phyloP scores from a whole-genome alignment of 2,888 invertebrate genomes.

The Andrena fulva region DNA sequence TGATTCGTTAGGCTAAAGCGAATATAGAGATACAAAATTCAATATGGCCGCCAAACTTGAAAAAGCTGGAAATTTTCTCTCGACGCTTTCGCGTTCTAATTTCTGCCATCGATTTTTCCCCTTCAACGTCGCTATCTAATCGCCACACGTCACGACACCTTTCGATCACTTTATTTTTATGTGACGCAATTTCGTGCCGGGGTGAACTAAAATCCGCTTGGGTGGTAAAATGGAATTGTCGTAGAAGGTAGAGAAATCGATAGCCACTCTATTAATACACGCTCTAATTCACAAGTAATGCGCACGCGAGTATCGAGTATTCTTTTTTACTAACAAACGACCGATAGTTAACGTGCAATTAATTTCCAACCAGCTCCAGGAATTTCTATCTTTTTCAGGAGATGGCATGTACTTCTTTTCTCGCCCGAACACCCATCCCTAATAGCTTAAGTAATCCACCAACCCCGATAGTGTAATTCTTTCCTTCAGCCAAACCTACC shows the following conservation, averaged over 20 bases:
- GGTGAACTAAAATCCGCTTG: no score
- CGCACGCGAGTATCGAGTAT: slow-evolving; percentile 61
- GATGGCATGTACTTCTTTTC: slow-evolving; percentile 80
- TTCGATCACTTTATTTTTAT: slow-evolving; percentile 1
- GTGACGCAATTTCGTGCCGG: not conserved
- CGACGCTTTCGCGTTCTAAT: slow-evolving; percentile 71
- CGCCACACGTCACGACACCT: no score
- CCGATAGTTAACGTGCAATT: slow-evolving; percentile 57
- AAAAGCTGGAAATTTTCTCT: slow-evolving; percentile 83
- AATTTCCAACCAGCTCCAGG: slow-evolving; percentile 72
- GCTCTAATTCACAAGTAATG: slow-evolving; percentile 69
- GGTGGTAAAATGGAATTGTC: no score
- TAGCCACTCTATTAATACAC: slow-evolving; percentile 65
- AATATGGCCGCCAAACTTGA: slow-evolving; percentile 80
- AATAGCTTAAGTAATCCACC: slow-evolving; percentile 39
- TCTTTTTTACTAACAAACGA: slow-evolving; percentile 72
- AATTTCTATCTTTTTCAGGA: slow-evolving; percentile 84
- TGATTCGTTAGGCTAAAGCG: slow-evolving; percentile 1
- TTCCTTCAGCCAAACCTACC: slow-evolving; percentile 23
- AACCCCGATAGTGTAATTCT: slow-evolving; percentile 3
- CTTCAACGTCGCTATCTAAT: slow-evolving; percentile 30
- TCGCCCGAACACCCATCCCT: slow-evolving; percentile 11
- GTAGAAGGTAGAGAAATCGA: slow-evolving; percentile 50
- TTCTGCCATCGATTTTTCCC: slow-evolving; percentile 74
- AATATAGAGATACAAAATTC: slow-evolving; percentile 54